Base-by-base conservation (phyloP, 2,797 vertebrate species). In the Streptopelia turtur region DNA sequence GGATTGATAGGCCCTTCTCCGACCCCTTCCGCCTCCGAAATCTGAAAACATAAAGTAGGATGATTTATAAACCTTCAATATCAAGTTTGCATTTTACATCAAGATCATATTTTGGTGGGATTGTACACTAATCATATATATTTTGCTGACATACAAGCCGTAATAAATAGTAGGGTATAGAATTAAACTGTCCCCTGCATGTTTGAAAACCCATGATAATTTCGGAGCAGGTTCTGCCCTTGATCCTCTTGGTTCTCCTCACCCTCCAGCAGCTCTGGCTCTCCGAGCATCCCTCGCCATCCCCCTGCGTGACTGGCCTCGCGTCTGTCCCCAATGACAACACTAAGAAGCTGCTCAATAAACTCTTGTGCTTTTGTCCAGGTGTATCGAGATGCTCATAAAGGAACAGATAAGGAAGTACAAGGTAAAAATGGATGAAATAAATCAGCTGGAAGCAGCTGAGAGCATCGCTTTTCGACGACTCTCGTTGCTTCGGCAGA, bases 341-440 rank as follows among this genome's bases (percentile, higher is more conserved):
- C 52, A 74, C 18, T 4, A 23, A 10, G 28, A 66, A 41, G 27
- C 27, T 80, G 64, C 56, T 92, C 31, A 52, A 1, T 79, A 63
- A 83, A 41, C 22, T 65, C 63, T 78, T 85, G 31, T 6, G 16
- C 45, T 83, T 95, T 78, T 41, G 47, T 49, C 7, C 83, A 99
- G 99, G 87, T 99, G 99, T 72, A 98, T 99, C 37, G 99, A 99
- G 97, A 99, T 99, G 99, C 97, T 99, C 81, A 99, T 99, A 96
- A 98, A 98, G 21, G 99, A 99, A 95, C 99, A 99, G 98, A 98
- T 99, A 97, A 97, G 99, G 92, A 98, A 97, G 86, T 99, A 99
- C 98, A 99, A 99, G 61, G 98, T 99, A 89, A 99, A 99, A 97
- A 99, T 99, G 99, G 98, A 99, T 35, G 99, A 99, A 96, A 99